Evolutionary conservation across 35 echinoderm and acorn worm genomes (phyloP), one percentile per base, ranked within the genome.

Genomic region (Anneissia japonica): DNA sequence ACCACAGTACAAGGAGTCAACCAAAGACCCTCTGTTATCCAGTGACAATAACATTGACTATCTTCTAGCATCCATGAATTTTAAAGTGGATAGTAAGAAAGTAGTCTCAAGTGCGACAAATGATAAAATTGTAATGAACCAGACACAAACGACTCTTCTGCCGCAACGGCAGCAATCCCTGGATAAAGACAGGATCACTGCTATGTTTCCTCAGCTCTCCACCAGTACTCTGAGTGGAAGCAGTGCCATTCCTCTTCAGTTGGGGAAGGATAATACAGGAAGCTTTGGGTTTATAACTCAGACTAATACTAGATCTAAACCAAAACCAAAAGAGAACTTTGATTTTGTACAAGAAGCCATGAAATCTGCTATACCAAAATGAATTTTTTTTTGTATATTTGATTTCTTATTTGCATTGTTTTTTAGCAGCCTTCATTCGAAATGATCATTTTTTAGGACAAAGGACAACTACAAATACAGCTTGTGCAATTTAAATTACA

Each of bases 171-270:
- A 64, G 51, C 51, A 64, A 23, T 23, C 82, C 23, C 40, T 72
- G 41, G 73, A 84, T 73, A 34, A 31, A 19, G 46, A 84, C 40
- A 31, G 33, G 38, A 84, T 84, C 26, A 35, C 82, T n/a, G 35
- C 40, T 2, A 36, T 84, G 39, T 87, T 51, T 78, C 85, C 85
- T 34, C 85, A 87, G 39, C 74, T 87, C 14, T 76, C 85, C 6
- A 78, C 36, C 30, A 75, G 43, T 30, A 78, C 0, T 13, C 40
- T 87, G 2, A 87, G 85, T 23, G 76, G 74, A 23, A 79, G 31
- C 16, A 43, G 35, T 39, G 39, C 85, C 0, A 13, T 87, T 14
- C 85, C 85, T 11, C 40, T 87, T 19, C 51, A 84, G 46, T 72
- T 84, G 23, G 46, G 82, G 31, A 84, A 46, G 46, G 46, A 46